Conservation (phyloP, 2,113 vertebrate genomes). For the Penelope pileata region DNA sequence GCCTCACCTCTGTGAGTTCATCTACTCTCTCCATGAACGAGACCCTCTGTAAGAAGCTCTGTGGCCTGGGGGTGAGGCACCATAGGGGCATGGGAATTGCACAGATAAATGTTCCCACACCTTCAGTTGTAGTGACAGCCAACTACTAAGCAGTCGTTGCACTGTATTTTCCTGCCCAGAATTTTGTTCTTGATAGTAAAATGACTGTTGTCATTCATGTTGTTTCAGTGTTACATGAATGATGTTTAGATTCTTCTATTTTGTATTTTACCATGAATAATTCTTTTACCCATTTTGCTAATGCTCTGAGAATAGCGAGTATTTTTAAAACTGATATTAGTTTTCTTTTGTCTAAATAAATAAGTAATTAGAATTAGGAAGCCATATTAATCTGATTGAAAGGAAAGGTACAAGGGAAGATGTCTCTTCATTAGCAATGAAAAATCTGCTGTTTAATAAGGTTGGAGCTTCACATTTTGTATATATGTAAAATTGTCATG, state of each 20-base stretch:
- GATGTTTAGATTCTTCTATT: not conserved
- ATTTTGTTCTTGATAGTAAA: not conserved
- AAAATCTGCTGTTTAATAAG: not conserved
- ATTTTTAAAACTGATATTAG: not conserved
- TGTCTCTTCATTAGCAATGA: not conserved
- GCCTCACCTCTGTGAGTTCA: fast-evolving
- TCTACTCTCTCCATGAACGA: fast-evolving
- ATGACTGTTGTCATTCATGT: not conserved
- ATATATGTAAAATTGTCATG: not conserved
- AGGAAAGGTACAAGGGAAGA: not conserved
- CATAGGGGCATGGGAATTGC: fast-evolving
- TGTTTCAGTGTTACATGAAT: not conserved
- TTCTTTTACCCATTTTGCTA: not conserved
- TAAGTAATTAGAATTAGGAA: not conserved
- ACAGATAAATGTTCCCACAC: fast-evolving
- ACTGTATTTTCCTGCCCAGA: not conserved
- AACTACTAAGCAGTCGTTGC: not conserved
- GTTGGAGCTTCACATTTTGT: not conserved
- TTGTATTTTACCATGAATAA: not conserved
- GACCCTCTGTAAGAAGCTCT: not conserved
- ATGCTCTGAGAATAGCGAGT: not conserved
- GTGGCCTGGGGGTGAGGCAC: fast-evolving
- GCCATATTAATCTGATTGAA: fast-evolving
- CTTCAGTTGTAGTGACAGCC: not conserved
- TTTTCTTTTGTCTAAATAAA: not conserved